These are phyloP conservation scores for Idaea biselata DNA, from an alignment of 2,888 invertebrate genomes.

Conservation along the genomic window DNA sequence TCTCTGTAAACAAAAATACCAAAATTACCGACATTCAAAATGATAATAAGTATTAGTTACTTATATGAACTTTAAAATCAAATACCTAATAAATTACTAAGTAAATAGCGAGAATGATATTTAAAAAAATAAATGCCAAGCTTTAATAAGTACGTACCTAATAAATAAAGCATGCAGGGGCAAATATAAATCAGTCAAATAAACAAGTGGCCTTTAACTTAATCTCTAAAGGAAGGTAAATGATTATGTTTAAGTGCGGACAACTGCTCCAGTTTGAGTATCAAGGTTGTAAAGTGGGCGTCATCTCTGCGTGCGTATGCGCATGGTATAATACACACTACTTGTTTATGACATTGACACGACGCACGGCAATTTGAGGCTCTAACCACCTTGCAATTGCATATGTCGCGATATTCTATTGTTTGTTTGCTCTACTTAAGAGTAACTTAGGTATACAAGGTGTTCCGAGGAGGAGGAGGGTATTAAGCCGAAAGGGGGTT, in stretches of 20 bases:
- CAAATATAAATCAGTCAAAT: conserved; percentile 16
- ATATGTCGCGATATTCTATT: conserved; percentile 23
- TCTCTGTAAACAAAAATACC: conserved; percentile 41
- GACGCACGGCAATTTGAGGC: conserved; percentile 35
- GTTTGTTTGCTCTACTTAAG: conserved; percentile 19
- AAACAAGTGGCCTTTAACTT: conserved; percentile 16
- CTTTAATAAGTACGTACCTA: not conserved
- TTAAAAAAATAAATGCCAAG: not conserved
- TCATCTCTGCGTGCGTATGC: conserved; percentile 23
- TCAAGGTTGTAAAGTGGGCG: conserved; percentile 54
- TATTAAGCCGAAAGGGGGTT: no score
- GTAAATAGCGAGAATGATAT: not conserved
- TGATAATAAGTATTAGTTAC: no score
- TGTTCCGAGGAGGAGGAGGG: no score
- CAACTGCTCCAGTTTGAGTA: conserved; percentile 48
- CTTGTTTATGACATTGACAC: conserved; percentile 45
- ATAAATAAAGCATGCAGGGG: not conserved
- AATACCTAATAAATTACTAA: not conserved
- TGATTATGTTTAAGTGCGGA: conserved; percentile 29
- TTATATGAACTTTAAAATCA: not conserved
- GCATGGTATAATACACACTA: conserved; percentile 8
- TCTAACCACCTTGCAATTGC: conserved; percentile 39
- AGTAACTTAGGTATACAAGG: not conserved
- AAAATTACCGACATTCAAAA: not conserved
- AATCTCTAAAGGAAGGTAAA: conserved; percentile 15